These are phyloP conservation scores for Australoheros scitulus DNA, from an alignment of 2,113 vertebrate genomes.

Conservation along the genomic window DNA sequence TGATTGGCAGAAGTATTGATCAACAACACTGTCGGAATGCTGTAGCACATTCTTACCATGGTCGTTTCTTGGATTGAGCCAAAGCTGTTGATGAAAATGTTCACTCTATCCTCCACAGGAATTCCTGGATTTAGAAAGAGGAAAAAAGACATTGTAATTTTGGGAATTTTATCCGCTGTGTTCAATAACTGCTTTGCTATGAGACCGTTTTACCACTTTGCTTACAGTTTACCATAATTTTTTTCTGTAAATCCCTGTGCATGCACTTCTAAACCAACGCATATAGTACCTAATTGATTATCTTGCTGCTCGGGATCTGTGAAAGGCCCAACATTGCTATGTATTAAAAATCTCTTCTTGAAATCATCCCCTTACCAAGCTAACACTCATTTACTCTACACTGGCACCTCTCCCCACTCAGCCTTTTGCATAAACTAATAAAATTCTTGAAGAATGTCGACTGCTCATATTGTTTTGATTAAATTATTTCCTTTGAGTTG, in stretches of 20 bases:
- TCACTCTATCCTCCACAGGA: conserved; percentile 96
- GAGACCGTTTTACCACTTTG: not conserved
- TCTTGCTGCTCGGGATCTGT: conserved; percentile 10
- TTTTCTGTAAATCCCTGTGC: not conserved
- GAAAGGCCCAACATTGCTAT: conserved; percentile 8
- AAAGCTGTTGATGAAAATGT: conserved; percentile 99
- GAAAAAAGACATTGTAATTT: conserved; percentile 5
- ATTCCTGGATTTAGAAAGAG: conserved; percentile 81
- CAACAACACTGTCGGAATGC: conserved; percentile 5
- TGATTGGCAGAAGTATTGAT: conserved; percentile 43
- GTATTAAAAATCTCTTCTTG: not conserved
- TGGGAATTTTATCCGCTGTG: not conserved
- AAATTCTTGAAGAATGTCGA: conserved; percentile 22
- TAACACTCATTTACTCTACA: conserved; percentile 6
- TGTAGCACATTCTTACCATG: conserved; percentile 85
- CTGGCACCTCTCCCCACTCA: not conserved
- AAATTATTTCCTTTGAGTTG: conserved; percentile 39
- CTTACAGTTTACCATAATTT: not conserved
- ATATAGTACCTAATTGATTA: conserved; percentile 8
- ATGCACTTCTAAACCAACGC: not conserved
- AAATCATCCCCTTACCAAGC: not conserved
- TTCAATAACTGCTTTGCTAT: not conserved
- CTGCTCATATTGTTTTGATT: conserved; percentile 35
- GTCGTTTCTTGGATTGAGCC: conserved; percentile 99
- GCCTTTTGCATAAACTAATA: conserved; percentile 37